Evolutionary conservation across 2,888 invertebrate species (phyloP).

Genomic region (Schizaphis graminum): DNA sequence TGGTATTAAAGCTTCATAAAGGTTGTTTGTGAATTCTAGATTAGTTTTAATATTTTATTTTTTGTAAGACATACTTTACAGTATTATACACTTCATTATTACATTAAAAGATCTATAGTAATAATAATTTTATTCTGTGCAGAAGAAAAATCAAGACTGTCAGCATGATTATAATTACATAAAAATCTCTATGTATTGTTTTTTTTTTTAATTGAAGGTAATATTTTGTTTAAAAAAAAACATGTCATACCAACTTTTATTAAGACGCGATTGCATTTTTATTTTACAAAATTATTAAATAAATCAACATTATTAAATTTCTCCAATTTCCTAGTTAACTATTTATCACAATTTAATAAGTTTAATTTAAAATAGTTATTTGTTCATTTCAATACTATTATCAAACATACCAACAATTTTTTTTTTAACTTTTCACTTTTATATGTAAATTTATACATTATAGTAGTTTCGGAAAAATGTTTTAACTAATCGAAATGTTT

Average conservation of each 20-base stretch:
- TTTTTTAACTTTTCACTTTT: neutral
- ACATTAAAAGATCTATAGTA: neutral
- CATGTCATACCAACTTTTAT: neutral
- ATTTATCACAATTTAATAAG: neutral
- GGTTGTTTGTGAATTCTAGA: neutral
- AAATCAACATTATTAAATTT: neutral
- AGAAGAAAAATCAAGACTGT: neutral
- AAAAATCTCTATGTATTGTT: neutral
- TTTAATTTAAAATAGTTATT: neutral
- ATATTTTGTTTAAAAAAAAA: neutral
- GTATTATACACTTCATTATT: neutral
- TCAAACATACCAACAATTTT: neutral
- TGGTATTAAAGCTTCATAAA: neutral
- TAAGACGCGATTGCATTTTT: neutral
- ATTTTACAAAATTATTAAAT: neutral
- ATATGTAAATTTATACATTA: neutral
- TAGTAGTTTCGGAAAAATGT: neutral
- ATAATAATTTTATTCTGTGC: neutral
- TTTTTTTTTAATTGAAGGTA: neutral
- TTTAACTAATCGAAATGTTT: neutral
- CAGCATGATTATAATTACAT: neutral
- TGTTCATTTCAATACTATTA: neutral
- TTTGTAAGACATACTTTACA: neutral
- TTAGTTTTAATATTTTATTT: constrained; percentile 1
- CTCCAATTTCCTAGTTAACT: neutral